Percentiles rank a stretch among this genome's conserved stretches.
These are phyloP conservation scores for Pampusana beccarii DNA, from an alignment of 2,113 vertebrate species.

Conservation along the genomic window DNA sequence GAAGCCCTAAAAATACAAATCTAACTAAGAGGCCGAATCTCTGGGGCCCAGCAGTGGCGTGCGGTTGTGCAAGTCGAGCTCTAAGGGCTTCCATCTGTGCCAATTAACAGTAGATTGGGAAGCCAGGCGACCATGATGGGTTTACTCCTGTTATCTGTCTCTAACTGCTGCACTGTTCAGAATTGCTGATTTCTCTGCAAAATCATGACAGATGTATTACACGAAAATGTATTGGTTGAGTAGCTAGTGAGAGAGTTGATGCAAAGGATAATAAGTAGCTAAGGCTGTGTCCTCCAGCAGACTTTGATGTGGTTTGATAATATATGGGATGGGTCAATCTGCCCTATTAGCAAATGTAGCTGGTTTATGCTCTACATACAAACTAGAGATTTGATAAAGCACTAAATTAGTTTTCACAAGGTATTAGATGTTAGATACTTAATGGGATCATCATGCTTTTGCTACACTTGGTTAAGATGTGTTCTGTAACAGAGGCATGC, in stretches of 20 bases:
- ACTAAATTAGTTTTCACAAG: slow-evolving; percentile 50
- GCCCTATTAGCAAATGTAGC: slow-evolving; percentile 40
- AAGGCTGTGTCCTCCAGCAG: neutral
- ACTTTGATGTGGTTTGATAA: slow-evolving; percentile 35
- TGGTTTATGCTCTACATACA: slow-evolving; percentile 65
- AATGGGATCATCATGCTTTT: slow-evolving; percentile 58
- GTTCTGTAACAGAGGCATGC: slow-evolving; percentile 4
- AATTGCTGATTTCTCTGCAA: slow-evolving; percentile 16
- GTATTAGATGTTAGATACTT: slow-evolving; percentile 44
- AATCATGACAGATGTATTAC: slow-evolving; percentile 16
- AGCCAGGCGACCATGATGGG: neutral
- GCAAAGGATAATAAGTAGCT: slow-evolving; percentile 44
- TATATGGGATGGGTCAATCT: slow-evolving; percentile 19
- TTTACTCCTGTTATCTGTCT: neutral
- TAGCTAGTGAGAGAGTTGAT: slow-evolving; percentile 23
- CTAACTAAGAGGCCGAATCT: neutral
- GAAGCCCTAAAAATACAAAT: slow-evolving; percentile 49
- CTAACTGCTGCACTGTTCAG: neutral
- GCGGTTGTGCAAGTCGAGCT: neutral
- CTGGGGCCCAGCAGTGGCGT: neutral
- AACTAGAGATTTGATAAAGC: slow-evolving; percentile 71
- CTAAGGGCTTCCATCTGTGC: neutral
- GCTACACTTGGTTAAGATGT: slow-evolving; percentile 53
- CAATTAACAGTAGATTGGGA: slow-evolving; percentile 43
- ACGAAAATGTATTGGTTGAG: slow-evolving; percentile 14